These are phyloP conservation scores for Hipposideros armiger DNA, from an alignment of 2,113 vertebrate species.

Conservation along the genomic window DNA sequence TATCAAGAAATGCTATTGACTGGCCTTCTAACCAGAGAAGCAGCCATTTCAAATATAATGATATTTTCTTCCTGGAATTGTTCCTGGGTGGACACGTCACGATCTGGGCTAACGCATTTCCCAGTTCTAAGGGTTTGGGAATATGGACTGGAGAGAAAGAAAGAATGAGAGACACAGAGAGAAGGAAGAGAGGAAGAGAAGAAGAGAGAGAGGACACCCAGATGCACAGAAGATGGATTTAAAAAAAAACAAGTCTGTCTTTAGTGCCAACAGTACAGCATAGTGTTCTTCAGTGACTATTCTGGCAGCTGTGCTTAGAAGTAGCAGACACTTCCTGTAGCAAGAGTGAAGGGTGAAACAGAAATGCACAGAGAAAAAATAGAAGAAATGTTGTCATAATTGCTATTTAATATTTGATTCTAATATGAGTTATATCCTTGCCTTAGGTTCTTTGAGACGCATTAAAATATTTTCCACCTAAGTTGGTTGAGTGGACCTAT, in stretches of 20 bases:
- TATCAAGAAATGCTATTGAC: background rate
- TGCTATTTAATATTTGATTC: background rate
- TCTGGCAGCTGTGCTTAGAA: background rate
- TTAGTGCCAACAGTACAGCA: background rate
- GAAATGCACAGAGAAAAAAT: background rate
- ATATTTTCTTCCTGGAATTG: background rate
- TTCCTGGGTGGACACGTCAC: background rate
- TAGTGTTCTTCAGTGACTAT: background rate
- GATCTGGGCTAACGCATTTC: background rate
- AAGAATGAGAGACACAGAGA: background rate
- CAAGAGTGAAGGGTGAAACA: background rate
- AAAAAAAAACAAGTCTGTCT: rapidly evolving
- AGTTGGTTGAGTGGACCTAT: background rate
- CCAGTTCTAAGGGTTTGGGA: background rate
- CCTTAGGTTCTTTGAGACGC: background rate
- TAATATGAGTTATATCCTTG: background rate
- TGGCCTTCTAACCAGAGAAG: background rate
- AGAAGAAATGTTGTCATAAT: background rate
- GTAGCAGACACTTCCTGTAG: background rate
- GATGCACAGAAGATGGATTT: rapidly evolving
- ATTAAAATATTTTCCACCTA: background rate
- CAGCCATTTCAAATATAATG: background rate
- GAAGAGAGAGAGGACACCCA: no score
- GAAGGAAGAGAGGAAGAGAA: background rate
- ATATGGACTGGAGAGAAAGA: background rate